These are phyloP conservation scores for Aurelia aurita DNA, from an alignment of 30 jellyfish, hydroid and myxozoan genomes.

Conservation along the genomic window DNA sequence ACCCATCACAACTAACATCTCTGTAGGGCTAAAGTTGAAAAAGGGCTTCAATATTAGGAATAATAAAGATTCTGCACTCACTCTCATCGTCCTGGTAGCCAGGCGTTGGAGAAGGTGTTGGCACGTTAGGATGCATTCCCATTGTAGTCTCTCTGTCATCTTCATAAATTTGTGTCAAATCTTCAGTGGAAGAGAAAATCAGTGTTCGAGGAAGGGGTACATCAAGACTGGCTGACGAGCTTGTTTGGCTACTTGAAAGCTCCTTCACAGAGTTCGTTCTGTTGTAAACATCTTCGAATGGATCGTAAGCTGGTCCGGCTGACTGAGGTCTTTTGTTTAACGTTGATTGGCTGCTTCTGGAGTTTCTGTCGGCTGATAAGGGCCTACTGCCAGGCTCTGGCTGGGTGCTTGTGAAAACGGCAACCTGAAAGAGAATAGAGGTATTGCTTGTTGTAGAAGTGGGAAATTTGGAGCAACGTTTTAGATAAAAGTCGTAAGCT, in stretches of 20 bases:
- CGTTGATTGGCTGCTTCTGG: neutral
- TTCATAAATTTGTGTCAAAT: neutral
- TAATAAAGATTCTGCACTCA: too few relatives aligned
- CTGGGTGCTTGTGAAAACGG: constrained; percentile 13
- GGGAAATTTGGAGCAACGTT: too few relatives aligned
- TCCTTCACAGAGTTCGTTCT: constrained; percentile 1
- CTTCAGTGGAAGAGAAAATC: too few relatives aligned
- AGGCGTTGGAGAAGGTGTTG: constrained; percentile 42
- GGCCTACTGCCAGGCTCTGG: constrained; percentile 45
- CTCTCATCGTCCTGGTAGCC: neutral
- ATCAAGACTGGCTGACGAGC: neutral
- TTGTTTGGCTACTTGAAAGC: neutral
- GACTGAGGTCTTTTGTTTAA: constrained; percentile 23
- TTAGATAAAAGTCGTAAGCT: too few relatives aligned
- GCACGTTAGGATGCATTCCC: constrained; percentile 54
- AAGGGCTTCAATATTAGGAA: too few relatives aligned
- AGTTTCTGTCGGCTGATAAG: constrained; percentile 5
- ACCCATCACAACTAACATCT: too few relatives aligned
- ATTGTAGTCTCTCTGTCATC: neutral
- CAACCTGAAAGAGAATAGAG: constrained; percentile 3
- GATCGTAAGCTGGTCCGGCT: constrained; percentile 34
- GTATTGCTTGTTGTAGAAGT: neutral
- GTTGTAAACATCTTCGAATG: neutral
- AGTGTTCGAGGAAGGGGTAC: constrained; percentile 1
- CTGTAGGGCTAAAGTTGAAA: too few relatives aligned